A percentile compares a stretch with the other conserved stretches of the same genome.
These are phyloP conservation scores for Falcunculus frontatus DNA, from an alignment of 2,113 vertebrate species.

Conservation along the genomic window DNA sequence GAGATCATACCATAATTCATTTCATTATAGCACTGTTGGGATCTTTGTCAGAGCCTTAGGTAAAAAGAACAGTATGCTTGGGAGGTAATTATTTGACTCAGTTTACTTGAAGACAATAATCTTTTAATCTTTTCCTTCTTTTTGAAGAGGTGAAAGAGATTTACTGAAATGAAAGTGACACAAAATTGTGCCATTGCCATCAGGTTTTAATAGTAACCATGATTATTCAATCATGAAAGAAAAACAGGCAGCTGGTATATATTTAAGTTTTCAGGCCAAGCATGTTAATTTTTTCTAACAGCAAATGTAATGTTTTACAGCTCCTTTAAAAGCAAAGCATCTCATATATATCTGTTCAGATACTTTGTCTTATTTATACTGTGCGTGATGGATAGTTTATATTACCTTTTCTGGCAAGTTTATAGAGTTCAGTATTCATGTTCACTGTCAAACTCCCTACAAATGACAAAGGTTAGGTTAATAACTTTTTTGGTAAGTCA, in stretches of 20 bases:
- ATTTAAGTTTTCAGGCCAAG: not conserved
- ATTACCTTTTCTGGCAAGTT: not conserved
- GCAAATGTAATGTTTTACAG: not conserved
- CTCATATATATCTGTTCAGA: not conserved
- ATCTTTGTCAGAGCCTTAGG: not conserved
- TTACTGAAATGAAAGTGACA: not conserved
- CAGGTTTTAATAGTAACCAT: not conserved
- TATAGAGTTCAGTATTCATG: not conserved
- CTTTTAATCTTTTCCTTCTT: not conserved
- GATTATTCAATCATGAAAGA: not conserved
- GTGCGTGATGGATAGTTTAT: not conserved
- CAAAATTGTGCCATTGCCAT: not conserved
- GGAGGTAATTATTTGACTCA: not conserved
- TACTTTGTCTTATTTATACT: not conserved
- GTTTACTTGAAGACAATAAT: not conserved
- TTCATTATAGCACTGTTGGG: not conserved
- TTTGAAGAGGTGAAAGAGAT: not conserved
- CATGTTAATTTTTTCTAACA: not conserved
- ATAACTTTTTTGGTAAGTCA: not conserved
- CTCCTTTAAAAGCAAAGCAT: not conserved
- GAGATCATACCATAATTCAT: not conserved
- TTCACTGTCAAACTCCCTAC: not conserved
- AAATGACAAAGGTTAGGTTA: not conserved
- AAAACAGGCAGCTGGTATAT: not conserved
- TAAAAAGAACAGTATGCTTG: not conserved